phyloP scores from a whole-genome alignment of 1,140 invertebrate genomes.

The Sipha flava region DNA sequence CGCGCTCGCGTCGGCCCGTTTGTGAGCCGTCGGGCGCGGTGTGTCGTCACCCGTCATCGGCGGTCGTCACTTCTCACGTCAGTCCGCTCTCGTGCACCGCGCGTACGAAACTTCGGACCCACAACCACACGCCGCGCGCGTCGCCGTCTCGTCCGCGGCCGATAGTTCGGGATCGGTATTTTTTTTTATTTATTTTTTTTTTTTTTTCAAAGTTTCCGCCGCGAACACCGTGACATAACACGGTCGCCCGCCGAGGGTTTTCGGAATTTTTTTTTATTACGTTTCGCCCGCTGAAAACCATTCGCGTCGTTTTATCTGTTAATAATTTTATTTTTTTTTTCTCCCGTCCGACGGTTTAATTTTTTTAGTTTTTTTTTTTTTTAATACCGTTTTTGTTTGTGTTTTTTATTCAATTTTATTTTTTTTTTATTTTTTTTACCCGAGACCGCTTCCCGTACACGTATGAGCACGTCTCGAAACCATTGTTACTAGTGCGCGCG shows the following conservation, averaged over 20 bases:
- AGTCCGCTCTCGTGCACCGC: conserved; percentile 18
- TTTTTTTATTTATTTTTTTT: neutral
- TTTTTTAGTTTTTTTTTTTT: neutral
- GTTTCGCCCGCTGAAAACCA: no score
- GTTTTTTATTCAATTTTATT: no score
- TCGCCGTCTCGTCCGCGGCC: neutral
- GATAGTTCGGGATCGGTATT: neutral
- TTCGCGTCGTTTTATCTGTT: no score
- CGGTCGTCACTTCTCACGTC: conserved; percentile 29
- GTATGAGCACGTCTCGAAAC: no score
- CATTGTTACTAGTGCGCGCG: no score
- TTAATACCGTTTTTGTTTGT: neutral
- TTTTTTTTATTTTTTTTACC: no score
- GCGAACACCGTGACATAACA: no score
- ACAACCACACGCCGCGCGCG: neutral
- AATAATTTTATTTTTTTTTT: no score
- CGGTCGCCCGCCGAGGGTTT: no score
- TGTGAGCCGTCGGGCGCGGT: conserved; percentile 9
- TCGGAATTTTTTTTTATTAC: neutral
- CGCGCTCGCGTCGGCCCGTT: conserved; percentile 31
- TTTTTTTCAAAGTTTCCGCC: neutral
- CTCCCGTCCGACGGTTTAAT: neutral
- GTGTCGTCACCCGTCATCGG: conserved; percentile 24
- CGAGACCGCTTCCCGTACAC: no score
- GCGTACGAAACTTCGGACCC: conserved; percentile 21